Percentiles rank a stretch among this genome's conserved stretches.
phyloP scores from a whole-genome alignment of 2,888 invertebrate genomes.

The Phrixothrix hirtus region DNA sequence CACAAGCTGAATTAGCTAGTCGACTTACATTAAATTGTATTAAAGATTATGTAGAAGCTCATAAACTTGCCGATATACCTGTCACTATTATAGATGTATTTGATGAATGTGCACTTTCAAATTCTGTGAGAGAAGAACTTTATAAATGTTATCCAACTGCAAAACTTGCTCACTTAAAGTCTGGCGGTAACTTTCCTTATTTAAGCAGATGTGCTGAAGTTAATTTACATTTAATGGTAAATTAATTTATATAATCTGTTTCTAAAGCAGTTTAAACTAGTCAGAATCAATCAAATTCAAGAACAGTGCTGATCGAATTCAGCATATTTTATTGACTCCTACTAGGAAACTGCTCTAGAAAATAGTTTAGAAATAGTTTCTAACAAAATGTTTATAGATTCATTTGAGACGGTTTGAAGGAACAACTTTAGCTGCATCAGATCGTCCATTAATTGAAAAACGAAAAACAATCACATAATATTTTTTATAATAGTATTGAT shows the following conservation, averaged over 20 bases:
- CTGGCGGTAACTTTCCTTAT: conserved; percentile 90
- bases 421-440: conserved; percentile 64
- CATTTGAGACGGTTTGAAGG: conserved; percentile 73
- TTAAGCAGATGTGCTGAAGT: conserved; percentile 86
- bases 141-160: conserved; percentile 86
- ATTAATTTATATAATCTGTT: too few species aligned
- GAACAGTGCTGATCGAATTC: too few species aligned
- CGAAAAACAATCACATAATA: conserved; percentile 19
- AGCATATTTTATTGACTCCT: too few species aligned
- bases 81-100: conserved; percentile 87
- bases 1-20: conserved; percentile 82
- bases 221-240: conserved; percentile 83
- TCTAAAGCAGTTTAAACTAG: too few species aligned
- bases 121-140: conserved; percentile 76
- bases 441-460: conserved; percentile 55
- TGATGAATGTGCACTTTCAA: conserved; percentile 83
- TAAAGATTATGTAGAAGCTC: conserved; percentile 77
- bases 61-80: conserved; percentile 68
- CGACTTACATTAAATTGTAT: conserved; percentile 85
- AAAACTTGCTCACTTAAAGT: conserved; percentile 83
- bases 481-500: not conserved
- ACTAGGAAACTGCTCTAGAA: too few species aligned
- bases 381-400: conserved; percentile 59
- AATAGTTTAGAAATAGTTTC: conserved; percentile 1
- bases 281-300: too few species aligned